A percentile compares a stretch with the other conserved stretches of the same genome.
Conservation (phyloP, 2,888 invertebrate species). For the Conops quadrifasciatus region DNA sequence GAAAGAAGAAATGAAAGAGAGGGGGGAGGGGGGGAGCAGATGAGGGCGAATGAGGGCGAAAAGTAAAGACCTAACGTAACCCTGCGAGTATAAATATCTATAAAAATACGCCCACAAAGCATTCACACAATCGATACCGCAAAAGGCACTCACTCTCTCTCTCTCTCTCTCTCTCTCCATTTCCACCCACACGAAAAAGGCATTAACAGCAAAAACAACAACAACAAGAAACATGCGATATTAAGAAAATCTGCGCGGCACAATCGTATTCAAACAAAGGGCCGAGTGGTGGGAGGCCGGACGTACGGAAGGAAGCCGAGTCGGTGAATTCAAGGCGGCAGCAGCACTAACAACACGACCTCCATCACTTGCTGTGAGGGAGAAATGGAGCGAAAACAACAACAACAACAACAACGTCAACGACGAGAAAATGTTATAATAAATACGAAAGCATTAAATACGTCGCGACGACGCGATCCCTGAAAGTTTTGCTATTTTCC, state of each 20-base stretch:
- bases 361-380: background rate
- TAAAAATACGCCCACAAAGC: too few relatives aligned
- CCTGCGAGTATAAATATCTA: too few relatives aligned
- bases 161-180: background rate
- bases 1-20: background rate
- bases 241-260: too few relatives aligned
- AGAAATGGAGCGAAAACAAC: background rate
- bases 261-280: too few relatives aligned
- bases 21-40: too few relatives aligned
- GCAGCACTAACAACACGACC: background rate
- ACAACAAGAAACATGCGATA: too few relatives aligned
- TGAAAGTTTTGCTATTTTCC: slow-evolving; percentile 13
- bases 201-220: too few relatives aligned
- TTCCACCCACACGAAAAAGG: background rate
- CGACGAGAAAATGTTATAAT: background rate
- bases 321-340: background rate
- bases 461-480: background rate
- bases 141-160: too few relatives aligned
- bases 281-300: background rate
- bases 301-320: background rate
- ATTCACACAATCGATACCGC: slow-evolving; percentile 4
- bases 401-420: background rate
- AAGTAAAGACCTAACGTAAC: too few relatives aligned
- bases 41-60: too few relatives aligned
- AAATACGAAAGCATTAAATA: slow-evolving; percentile 5